A percentile compares a stretch with the other conserved stretches of the same genome.
phyloP scores from a whole-genome alignment of 1,140 invertebrate genomes.

The Brachionus calyciflorus region DNA sequence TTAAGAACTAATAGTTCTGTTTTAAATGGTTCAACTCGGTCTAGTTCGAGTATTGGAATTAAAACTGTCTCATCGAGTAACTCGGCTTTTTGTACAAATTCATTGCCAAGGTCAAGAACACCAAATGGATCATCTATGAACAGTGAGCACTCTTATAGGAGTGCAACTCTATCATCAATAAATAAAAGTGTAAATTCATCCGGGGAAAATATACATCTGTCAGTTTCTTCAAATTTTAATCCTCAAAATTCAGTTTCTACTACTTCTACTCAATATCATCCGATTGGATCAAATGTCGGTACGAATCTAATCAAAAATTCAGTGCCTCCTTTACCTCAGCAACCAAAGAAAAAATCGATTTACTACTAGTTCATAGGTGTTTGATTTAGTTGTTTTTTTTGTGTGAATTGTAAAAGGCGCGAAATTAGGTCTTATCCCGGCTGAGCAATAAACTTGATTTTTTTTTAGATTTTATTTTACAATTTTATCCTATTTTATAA shows the following conservation, averaged over 20 bases:
- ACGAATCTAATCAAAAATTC: slow-evolving; percentile 22
- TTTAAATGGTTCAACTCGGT: background rate
- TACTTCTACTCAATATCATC: slow-evolving; percentile 35
- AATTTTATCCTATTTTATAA: too few relatives aligned
- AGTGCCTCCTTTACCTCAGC: background rate
- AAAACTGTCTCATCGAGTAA: background rate
- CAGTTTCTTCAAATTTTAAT: background rate
- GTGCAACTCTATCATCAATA: slow-evolving; percentile 2
- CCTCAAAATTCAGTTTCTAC: background rate
- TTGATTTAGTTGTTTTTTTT: too few relatives aligned
- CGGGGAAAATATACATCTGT: background rate
- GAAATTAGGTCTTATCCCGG: too few relatives aligned
- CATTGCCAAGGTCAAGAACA: background rate
- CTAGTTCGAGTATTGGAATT: slow-evolving; percentile 6
- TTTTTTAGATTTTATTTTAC: too few relatives aligned
- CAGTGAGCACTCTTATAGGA: background rate
- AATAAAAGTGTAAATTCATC: slow-evolving; percentile 24
- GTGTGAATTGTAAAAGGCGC: too few relatives aligned
- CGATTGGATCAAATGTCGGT: background rate
- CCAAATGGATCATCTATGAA: background rate
- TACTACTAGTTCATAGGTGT: too few relatives aligned
- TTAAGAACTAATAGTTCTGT: background rate
- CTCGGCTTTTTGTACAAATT: slow-evolving; percentile 7
- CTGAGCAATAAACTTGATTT: too few relatives aligned
- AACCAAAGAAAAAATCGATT: slow-evolving; percentile 16